A percentile compares a stretch with the other conserved stretches of the same genome.
Evolutionary conservation across 2,797 vertebrate species (phyloP).

Genomic region (Cyclopterus lumpus): DNA sequence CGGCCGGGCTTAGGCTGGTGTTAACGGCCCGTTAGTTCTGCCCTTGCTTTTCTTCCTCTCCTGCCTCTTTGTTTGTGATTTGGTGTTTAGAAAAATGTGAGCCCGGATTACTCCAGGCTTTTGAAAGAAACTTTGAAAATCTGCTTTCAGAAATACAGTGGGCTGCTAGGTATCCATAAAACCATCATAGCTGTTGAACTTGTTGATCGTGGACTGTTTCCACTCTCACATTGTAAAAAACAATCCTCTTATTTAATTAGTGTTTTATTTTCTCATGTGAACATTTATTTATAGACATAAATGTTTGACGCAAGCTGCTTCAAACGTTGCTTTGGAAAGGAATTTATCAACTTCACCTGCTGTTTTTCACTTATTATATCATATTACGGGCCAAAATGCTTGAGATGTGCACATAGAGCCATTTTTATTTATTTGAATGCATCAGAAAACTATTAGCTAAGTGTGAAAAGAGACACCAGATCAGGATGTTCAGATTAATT

Average conservation of each 20-base stretch:
- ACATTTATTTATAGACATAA: neutral
- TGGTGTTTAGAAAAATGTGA: slow-evolving; percentile 59
- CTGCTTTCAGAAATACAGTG: slow-evolving; percentile 27
- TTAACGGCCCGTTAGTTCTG: slow-evolving; percentile 76
- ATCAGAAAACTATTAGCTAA: neutral
- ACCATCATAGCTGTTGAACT: slow-evolving; percentile 23
- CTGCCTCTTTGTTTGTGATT: slow-evolving; percentile 74
- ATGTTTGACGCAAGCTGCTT: neutral
- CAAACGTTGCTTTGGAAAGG: neutral
- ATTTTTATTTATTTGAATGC: neutral
- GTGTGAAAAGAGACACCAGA: slow-evolving; percentile 16
- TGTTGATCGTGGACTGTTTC: slow-evolving; percentile 51
- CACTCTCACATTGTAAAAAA: neutral
- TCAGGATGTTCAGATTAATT: slow-evolving; percentile 42
- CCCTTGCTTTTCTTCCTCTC: slow-evolving; percentile 58
- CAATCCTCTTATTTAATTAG: neutral
- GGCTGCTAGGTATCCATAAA: slow-evolving; percentile 24
- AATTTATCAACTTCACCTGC: neutral
- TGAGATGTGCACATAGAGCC: neutral
- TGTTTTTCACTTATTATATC: neutral
- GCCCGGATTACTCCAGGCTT: slow-evolving; percentile 55
- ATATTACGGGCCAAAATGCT: neutral
- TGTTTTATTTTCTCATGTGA: neutral
- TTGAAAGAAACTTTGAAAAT: slow-evolving; percentile 61
- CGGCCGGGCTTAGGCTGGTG: slow-evolving; percentile 65